Evolutionary conservation across 2,113 vertebrate genomes (phyloP).

Genomic region (Cyprinus carpio): DNA sequence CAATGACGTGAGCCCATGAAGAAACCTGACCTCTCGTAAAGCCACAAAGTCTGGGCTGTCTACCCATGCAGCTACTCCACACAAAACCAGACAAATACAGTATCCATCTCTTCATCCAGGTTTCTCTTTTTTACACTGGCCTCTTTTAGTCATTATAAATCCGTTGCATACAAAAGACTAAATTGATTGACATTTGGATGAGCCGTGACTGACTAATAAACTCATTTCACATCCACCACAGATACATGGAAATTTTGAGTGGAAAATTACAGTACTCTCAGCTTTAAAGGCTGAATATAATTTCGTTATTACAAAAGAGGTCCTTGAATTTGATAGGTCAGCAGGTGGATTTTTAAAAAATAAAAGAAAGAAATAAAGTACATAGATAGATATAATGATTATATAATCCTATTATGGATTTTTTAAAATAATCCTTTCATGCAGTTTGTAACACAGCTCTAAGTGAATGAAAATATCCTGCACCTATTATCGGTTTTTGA

Average conservation of each 20-base stretch:
- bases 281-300: background rate
- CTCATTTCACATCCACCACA: conserved; percentile 3
- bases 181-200: conserved; percentile 22
- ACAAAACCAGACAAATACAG: conserved; percentile 50
- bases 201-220: conserved; percentile 38
- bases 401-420: too few species aligned
- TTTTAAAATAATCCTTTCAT: too few species aligned
- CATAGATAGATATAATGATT: too few species aligned
- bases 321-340: background rate
- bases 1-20: conserved; percentile 56
- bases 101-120: conserved; percentile 7
- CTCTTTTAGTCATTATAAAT: conserved; percentile 38
- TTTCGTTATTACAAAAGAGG: conserved; percentile 8
- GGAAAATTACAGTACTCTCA: background rate
- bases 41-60: conserved; percentile 38
- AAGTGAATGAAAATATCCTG: too few species aligned
- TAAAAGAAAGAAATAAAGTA: too few species aligned
- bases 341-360: background rate
- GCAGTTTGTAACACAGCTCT: too few species aligned
- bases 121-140: background rate
- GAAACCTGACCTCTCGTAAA: conserved; percentile 51
- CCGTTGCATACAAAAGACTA: conserved; percentile 22
- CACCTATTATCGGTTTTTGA: too few species aligned
- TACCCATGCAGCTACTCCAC: conserved; percentile 25
- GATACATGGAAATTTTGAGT: conserved; percentile 21